Evolutionary conservation across 1,140 invertebrate species (phyloP), one percentile per base, ranked within the genome.

Genomic region (Hylaeus volcanicus): DNA sequence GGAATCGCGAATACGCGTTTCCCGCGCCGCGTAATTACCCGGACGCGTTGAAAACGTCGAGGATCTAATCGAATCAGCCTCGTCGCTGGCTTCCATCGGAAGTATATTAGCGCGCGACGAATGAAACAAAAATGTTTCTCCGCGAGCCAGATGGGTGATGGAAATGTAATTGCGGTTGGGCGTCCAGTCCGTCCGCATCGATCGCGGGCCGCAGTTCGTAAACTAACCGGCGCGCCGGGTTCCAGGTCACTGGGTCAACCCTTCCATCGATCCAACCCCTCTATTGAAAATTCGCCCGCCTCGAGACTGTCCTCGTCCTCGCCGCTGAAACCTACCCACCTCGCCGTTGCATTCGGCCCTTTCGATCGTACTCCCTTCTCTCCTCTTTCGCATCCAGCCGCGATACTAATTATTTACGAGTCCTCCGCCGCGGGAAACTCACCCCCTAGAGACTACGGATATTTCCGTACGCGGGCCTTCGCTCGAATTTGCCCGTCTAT

Each of bases 241-340:
- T 84, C 82, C 86, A 82, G 87, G 87, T 88, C 76, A 88, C 60
- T 85, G 77, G 83, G 83, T 88, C 87, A 84, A 81, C 81, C 79
- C 81, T 87, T 75, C 70, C 77, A 87, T 88, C 77, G 87, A 88
- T 86, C 83, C 76, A 74, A 69, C 84, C 85, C 78, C 79, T 79
- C 80, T 69, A 79, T 75, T 84, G 64, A 85, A 88, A 85, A 82
- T 86, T 85, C 68, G 14, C 53, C 78, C 39, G 65, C 61, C 41
- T 68, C 72, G 53, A 53, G 55, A 51, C 51, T 51, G 56, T 37
- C 37, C 71, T 68, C 63, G 53, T 79, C 63, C 53, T 68, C 69
- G 6, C 9, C 45, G 66, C 45, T 61, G 75, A 60, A 78, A 63
- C 43, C 75, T 78, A n/a, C 5, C 55, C 66, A 43, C 65, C 12